Percentiles rank a stretch among this genome's conserved stretches.
phyloP scores from a whole-genome alignment of 2,888 invertebrate genomes.

The Amiota communis region DNA sequence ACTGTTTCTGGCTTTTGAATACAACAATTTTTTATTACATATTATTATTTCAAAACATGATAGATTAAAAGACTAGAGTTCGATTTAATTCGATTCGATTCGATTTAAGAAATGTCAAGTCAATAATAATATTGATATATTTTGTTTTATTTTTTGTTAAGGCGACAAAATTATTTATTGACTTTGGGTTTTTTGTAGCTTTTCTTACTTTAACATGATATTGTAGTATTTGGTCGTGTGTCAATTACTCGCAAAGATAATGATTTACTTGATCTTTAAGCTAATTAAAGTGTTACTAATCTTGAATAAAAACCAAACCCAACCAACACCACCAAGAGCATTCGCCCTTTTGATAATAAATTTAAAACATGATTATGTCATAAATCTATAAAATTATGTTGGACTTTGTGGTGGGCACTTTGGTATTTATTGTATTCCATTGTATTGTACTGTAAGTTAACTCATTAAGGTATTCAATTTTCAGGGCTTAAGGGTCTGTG shows the following conservation, averaged over 20 bases:
- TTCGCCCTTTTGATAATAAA: background rate
- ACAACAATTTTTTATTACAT: no score
- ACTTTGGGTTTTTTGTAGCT: background rate
- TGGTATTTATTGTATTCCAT: no score
- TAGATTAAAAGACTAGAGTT: background rate
- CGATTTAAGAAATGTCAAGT: conserved; percentile 10
- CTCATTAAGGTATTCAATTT: no score
- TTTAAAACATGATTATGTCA: background rate
- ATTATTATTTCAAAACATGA: no score
- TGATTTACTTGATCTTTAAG: no score
- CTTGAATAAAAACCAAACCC: background rate
- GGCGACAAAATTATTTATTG: conserved; percentile 13
- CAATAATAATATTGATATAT: background rate
- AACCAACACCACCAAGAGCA: background rate
- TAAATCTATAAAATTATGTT: no score
- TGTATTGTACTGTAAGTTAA: no score
- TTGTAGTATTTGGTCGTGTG: conserved; percentile 24
- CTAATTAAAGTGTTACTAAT: background rate
- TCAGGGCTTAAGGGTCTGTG: no score
- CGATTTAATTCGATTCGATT: conserved; percentile 14
- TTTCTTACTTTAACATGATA: background rate
- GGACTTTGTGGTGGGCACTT: no score
- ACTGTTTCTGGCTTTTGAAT: no score
- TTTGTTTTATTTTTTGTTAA: background rate
- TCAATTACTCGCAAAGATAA: conserved; percentile 4